Base-by-base conservation (phyloP, 2,113 vertebrate species). In the Chaenogobius annularis region DNA sequence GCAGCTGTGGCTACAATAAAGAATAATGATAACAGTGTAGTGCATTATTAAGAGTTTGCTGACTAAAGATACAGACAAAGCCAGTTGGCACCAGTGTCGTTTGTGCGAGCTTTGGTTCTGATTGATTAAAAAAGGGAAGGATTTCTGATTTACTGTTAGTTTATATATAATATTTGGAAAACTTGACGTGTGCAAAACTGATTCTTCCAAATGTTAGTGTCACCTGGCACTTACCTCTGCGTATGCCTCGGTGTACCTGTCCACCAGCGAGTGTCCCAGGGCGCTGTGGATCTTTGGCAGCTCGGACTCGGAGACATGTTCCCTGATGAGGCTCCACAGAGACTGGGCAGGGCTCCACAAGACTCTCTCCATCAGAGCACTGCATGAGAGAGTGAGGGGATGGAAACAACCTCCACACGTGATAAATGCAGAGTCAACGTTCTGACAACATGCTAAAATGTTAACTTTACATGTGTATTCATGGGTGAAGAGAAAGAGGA, bases 321-420 rank as follows among this genome's bases (percentile, higher is more conserved):
- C 91, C 84, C 90, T 64, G 47, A 97, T 89, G 76, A 94, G 85
- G 80, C 73, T 89, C 95, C 95, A 96, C 46, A 96, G 78, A 7
- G 93, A 94, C 52, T 66, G 87, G 44, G 78, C 55, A 5, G 82
- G 81, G 13, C 70, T 68, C 58, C 85, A 84, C 17, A 76, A 47
- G 66, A 83, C 68, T 66, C 7, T 23, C 67, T 88, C 85, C 86
- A 87, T 82, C 69, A 56, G 70, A 26, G 54, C 77, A 70, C 75
- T 83, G 71, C 86, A 91, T 88, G 19, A 8, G 43, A 9, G 35
- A 9, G 35, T 26, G 13, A 19, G 52, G 10, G 66, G 35, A 66
- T n/a, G 17, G 22, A 50, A 78, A 37, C 7, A 43, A 12, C 10
- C 26, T 31, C 5, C 2, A 40, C 37, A 40, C 37, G 8, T 40